Percentiles rank a stretch among this genome's conserved stretches.
phyloP scores from a whole-genome alignment of 1,140 invertebrate species.

The Saxidomus purpurata region DNA sequence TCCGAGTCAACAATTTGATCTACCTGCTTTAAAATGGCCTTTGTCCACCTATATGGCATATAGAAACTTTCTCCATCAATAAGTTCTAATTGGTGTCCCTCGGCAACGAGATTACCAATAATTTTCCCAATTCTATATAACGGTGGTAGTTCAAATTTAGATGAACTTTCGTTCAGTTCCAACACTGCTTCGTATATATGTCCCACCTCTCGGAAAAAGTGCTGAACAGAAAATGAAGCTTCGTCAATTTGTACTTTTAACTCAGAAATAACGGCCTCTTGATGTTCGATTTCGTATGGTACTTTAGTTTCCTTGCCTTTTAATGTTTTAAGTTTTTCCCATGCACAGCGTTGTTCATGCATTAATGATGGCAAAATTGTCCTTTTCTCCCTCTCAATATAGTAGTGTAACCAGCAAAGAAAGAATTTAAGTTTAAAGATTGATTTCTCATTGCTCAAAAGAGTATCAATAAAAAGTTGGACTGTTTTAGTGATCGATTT shows the following conservation, averaged over 20 bases:
- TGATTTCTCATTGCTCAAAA: neutral
- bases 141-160: neutral
- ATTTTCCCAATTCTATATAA: neutral
- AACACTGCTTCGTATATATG: neutral
- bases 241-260: neutral
- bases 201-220: slow-evolving; percentile 33
- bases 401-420: neutral
- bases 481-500: neutral
- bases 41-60: neutral
- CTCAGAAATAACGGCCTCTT: neutral
- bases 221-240: slow-evolving; percentile 9
- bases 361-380: neutral
- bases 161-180: neutral
- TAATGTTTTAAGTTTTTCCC: neutral
- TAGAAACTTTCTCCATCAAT: slow-evolving; percentile 34
- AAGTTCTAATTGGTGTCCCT: slow-evolving; percentile 1
- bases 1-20: neutral
- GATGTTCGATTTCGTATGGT: neutral
- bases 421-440: neutral
- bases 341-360: neutral
- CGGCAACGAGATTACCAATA: neutral
- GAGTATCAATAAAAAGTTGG: neutral
- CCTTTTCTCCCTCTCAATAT: neutral
- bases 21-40: neutral
- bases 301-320: neutral